A percentile compares a stretch with the other conserved stretches of the same genome.
These are phyloP conservation scores for Melipona quadrifasciata DNA, from an alignment of 1,140 invertebrate genomes.

Conservation along the genomic window DNA sequence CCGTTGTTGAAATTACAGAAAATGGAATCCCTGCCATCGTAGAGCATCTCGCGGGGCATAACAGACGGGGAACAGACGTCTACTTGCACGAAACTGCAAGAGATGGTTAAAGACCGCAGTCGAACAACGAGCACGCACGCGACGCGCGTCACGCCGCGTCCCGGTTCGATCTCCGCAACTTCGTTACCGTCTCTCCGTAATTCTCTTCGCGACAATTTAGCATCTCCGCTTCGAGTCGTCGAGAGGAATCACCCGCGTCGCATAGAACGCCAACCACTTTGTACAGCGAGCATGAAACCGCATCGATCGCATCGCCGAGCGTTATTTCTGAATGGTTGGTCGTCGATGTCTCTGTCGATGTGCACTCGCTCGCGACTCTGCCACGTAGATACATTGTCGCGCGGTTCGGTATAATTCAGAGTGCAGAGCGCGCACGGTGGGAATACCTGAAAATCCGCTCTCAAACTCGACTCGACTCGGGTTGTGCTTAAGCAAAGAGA, in stretches of 20 bases:
- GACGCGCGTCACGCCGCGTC: neutral
- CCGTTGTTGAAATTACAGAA: no score
- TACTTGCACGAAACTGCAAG: no score
- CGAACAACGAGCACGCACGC: neutral
- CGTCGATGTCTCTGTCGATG: neutral
- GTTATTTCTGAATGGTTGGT: constrained; percentile 20
- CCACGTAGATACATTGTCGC: neutral
- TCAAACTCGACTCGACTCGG: neutral
- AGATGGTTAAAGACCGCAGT: no score
- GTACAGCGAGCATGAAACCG: constrained; percentile 5
- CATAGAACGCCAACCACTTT: neutral
- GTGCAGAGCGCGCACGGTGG: neutral
- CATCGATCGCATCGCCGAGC: constrained; percentile 16
- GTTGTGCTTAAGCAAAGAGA: no score
- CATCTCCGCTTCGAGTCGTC: neutral
- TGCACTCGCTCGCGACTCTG: no score
- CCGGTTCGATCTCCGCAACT: neutral
- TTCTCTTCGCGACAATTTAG: neutral
- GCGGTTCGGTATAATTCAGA: neutral
- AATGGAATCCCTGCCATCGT: no score
- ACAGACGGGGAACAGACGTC: no score
- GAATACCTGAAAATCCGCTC: neutral
- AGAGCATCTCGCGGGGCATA: no score
- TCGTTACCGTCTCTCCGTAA: neutral
- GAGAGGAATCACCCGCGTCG: neutral